These are phyloP conservation scores for Mirounga angustirostris DNA, from an alignment of 2,113 vertebrate species.

Conservation along the genomic window DNA sequence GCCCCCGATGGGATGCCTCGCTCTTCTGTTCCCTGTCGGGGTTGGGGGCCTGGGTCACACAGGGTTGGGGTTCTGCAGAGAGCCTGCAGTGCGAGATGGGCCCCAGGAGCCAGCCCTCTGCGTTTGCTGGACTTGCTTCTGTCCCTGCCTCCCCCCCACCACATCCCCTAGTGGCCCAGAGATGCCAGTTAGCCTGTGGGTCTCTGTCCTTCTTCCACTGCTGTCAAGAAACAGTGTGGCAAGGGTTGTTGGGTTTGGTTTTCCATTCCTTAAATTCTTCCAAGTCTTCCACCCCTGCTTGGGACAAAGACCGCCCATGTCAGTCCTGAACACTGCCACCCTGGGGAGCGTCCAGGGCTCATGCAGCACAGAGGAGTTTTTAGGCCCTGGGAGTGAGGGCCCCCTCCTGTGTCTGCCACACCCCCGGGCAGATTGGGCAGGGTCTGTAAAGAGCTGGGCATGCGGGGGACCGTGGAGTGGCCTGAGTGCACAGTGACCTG, in stretches of 20 bases:
- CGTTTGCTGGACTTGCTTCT: fast-evolving
- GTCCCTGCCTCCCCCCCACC: not conserved
- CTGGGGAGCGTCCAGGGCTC: not conserved
- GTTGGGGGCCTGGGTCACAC: not conserved
- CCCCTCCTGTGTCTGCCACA: not conserved
- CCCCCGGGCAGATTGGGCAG: fast-evolving
- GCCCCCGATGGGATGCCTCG: fast-evolving
- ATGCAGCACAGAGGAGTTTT: not conserved
- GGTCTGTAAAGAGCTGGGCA: fast-evolving
- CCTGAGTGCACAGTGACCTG: not conserved
- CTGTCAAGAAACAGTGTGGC: not conserved
- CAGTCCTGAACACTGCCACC: too few species aligned
- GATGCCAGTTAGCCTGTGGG: not conserved
- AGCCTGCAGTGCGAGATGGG: fast-evolving
- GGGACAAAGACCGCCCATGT: not conserved
- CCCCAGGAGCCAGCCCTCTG: not conserved
- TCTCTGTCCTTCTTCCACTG: not conserved
- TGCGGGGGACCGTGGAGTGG: fast-evolving
- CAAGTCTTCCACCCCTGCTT: fast-evolving
- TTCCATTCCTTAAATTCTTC: not conserved
- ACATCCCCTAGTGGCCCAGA: not conserved
- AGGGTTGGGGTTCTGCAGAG: not conserved
- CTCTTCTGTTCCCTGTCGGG: not conserved
- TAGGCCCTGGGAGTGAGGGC: not conserved
- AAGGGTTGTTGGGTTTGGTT: too few species aligned